Evolutionary conservation across 2,113 vertebrate species (phyloP).

Genomic region (Montifringilla adamsi): DNA sequence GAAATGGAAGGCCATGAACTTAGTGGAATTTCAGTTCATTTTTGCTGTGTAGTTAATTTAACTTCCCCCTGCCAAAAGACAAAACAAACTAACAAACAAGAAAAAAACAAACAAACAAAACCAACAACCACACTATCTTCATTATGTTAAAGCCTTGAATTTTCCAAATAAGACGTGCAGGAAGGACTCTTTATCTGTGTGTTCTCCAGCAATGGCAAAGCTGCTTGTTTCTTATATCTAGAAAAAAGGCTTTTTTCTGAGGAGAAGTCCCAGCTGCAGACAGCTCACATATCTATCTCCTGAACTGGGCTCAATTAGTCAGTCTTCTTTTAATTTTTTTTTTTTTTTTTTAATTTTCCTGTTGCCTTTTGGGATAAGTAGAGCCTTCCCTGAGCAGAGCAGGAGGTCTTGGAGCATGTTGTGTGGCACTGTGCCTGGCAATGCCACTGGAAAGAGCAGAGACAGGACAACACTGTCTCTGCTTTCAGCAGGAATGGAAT

Average conservation of each 20-base stretch:
- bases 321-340: neutral
- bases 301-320: conserved; percentile 9
- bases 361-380: neutral
- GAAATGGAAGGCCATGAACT: neutral
- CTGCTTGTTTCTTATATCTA: conserved; percentile 24
- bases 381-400: neutral
- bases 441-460: neutral
- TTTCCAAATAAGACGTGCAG: neutral
- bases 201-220: neutral
- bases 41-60: neutral
- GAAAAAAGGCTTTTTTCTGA: neutral
- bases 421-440: neutral
- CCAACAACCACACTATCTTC: neutral
- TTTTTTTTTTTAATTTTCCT: neutral
- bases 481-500: neutral
- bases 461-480: neutral
- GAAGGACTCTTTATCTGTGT: conserved; percentile 4
- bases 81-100: neutral
- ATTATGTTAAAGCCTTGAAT: neutral
- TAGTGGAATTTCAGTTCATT: neutral
- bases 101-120: neutral
- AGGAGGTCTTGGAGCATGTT: neutral
- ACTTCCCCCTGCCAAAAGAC: neutral
- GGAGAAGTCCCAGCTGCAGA: conserved; percentile 45
- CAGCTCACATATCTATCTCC: conserved; percentile 35